Evolutionary conservation across 2,797 vertebrate species (phyloP), one percentile per base, ranked within the genome.

Genomic region (Sciurus vulgaris): DNA sequence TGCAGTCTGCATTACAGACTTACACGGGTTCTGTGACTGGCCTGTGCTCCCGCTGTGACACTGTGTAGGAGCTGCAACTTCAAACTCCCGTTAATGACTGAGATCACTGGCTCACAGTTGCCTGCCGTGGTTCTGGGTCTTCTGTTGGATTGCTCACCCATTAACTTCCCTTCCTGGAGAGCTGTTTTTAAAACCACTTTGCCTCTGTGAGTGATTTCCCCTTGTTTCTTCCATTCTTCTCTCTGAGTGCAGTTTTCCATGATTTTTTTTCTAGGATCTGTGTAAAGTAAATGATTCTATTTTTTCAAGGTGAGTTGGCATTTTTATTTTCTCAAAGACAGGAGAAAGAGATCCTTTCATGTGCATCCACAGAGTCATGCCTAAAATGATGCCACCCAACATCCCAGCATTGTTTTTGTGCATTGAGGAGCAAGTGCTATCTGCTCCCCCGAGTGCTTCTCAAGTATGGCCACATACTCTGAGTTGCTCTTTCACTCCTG

Each of bases 111-210:
- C 24, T 51, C 63, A 61, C 51, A 49, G 72, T 41, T 74, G 70
- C 38, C 49, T 63, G 35, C 47, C 12, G n/a, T 33, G 33, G 69
- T 38, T 79, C 86, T 22, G 63, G 56, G 86, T 67, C 83, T 93
- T 89, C 38, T 30, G 18, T 49, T 38, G 77, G 26, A 51, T 38
- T 24, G 22, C 22, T 84, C 67, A 38, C 87, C 67, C 65, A 47
- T 63, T 38, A 54, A n/a, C 51, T 65, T 91, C 30, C 56, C 87
- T 93, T 84, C 56, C 72, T 56, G 67, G 73, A 88, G 81, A 72
- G 67, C 49, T 47, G 87, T 72, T 88, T 83, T 56, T 47, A 72
- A 85, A 93, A 63, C 82, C 38, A 44, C 44, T 91, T 76, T 87
- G 77, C 65, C 18, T 69, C 38, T 59, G 77, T 14, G 78, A 61